Evolutionary conservation across 2,113 vertebrate genomes (phyloP).

Genomic region (Elephantulus edwardii): DNA sequence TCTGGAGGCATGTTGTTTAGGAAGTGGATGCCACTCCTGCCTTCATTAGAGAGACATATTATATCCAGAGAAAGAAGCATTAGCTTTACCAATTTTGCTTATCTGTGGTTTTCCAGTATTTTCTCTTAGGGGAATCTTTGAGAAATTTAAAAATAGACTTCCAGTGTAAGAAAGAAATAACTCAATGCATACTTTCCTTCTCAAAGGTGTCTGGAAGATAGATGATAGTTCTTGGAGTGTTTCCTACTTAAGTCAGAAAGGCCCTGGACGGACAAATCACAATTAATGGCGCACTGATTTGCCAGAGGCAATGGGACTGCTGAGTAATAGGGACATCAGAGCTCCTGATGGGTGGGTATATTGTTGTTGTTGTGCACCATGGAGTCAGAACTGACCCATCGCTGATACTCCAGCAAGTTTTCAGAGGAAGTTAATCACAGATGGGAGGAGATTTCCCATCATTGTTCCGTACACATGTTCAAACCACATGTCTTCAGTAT

Average conservation of each 20-base stretch:
- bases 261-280: background rate
- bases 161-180: background rate
- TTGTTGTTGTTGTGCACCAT: too few relatives aligned
- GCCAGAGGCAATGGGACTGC: background rate
- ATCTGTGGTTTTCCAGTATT: background rate
- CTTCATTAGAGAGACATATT: background rate
- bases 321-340: background rate
- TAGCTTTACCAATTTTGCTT: background rate
- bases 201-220: background rate
- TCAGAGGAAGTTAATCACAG: too few relatives aligned
- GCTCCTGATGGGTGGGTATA: background rate
- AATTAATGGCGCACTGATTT: background rate
- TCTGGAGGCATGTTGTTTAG: too few relatives aligned
- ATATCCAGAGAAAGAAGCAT: background rate
- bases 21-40: too few relatives aligned
- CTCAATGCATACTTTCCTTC: background rate
- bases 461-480: too few relatives aligned
- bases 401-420: too few relatives aligned
- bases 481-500: too few relatives aligned
- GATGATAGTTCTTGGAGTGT: background rate
- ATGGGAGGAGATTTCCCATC: too few relatives aligned
- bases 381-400: too few relatives aligned
- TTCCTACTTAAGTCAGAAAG: background rate
- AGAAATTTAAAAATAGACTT: constrained; percentile 16
- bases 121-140: background rate